Evolutionary conservation across 2,113 vertebrate species (phyloP), one percentile per base, ranked within the genome.

Genomic region (Bucco capensis): DNA sequence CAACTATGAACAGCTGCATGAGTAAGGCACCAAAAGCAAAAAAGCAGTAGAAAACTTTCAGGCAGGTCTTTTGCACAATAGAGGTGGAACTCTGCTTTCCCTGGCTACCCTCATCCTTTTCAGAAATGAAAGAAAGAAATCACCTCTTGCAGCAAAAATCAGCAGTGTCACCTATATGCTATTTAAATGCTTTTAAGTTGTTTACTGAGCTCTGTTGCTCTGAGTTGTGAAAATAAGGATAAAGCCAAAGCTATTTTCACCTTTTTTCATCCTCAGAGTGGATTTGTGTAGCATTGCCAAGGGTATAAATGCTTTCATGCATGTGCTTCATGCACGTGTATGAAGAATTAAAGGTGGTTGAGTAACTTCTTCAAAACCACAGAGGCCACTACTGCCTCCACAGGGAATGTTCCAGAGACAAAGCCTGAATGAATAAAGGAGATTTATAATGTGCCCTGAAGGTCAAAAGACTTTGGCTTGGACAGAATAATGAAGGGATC

Each of bases 401-500:
- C 30, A 62, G 31, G 47, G 25, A 88, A 61, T 42, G 49, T 12
- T 88, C 73, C 58, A 82, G 54, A 83, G 40, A 21, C 78, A 72
- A n/a, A 47, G 28, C 38, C 30, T 70, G 58, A 92, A 61, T 38
- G 66, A 92, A 73, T 70, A 92, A 30, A 6, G 3, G 46, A 82
- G 86, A 90, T 84, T 93, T 94, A 73, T 50, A 84, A 83, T 28
- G 31, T 50, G 74, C 25, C 62, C 65, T 2, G 1, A 72, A 78
- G 86, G 86, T 79, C 35, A 4, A 86, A 94, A 84, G 62, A 38
- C 57, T 80, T 33, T 38, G 24, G 19, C 58, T 82, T 57, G 67
- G 73, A 61, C 19, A 76, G 78, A 86, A 94, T 76, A 93, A 93
- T 75, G 46, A 78, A 72, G 30, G 71, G 73, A 90, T 92, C 70